A percentile compares a stretch with the other conserved stretches of the same genome.
phyloP scores from a whole-genome alignment of 2,888 invertebrate species.

The Rhorus exstirpatorius region DNA sequence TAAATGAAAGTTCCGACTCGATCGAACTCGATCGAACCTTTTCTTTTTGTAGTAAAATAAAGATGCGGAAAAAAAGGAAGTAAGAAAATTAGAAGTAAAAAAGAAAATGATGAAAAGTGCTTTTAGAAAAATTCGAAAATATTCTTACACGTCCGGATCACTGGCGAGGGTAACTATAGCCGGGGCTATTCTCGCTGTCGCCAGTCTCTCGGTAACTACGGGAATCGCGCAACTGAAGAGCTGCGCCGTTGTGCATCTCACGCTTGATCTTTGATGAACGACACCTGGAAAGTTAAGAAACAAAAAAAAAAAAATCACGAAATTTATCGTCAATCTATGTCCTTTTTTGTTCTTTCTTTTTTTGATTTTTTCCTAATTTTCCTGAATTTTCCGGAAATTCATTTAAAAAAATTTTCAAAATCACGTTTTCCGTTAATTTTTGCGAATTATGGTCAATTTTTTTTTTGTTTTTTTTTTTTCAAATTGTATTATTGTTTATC shows the following conservation, averaged over 20 bases:
- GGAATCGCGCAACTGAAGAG: slow-evolving; percentile 88
- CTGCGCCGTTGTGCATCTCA: slow-evolving; percentile 88
- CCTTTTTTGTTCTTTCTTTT: too few relatives aligned
- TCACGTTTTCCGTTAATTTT: too few relatives aligned
- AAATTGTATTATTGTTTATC: background rate
- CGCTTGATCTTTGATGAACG: slow-evolving; percentile 89
- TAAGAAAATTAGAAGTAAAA: too few relatives aligned
- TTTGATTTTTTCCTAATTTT: too few relatives aligned
- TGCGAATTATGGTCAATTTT: background rate
- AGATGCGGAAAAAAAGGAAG: too few relatives aligned
- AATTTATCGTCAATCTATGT: background rate
- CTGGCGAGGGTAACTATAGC: slow-evolving; percentile 90
- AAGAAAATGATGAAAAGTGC: too few relatives aligned
- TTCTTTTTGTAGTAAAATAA: too few relatives aligned
- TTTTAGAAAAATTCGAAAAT: slow-evolving; percentile 21
- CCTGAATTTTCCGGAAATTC: too few relatives aligned
- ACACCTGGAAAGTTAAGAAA: slow-evolving; percentile 86
- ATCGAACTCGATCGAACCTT: too few relatives aligned
- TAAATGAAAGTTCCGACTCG: too few relatives aligned
- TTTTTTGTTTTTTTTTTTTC: background rate
- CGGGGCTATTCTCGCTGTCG: slow-evolving; percentile 89
- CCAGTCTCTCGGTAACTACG: slow-evolving; percentile 87
- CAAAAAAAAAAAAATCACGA: slow-evolving; percentile 3
- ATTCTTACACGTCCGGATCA: slow-evolving; percentile 89
- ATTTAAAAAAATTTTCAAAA: too few relatives aligned